Base-by-base conservation (phyloP, 2,113 vertebrate species). In the Typhlomys cinereus region DNA sequence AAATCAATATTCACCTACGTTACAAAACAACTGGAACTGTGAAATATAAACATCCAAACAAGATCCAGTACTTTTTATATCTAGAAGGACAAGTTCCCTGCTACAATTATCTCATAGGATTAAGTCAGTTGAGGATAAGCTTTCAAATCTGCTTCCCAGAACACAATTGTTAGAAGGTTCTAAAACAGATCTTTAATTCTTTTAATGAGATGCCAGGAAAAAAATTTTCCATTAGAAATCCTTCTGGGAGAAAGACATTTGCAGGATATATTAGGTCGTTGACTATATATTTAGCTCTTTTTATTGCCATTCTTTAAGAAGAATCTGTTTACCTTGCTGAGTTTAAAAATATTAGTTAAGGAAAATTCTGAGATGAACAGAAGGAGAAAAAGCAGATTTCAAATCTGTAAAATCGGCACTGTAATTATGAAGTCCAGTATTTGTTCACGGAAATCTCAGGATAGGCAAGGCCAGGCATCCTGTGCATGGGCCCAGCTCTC, bases 101-200 rank as follows among this genome's bases (percentile, higher is more conserved):
- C n/a, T 69, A 90, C 66, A 94, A 87, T 96, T 87, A 93, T 87
- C 90, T 94, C 88, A 64, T 17, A 59, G 76, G 85, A 85, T 92
- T 94, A 89, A 89, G n/a, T 88, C 67, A 85, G 61, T 57, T 73
- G 67, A 91, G 70, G 76, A 80, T 73, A 91, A 94, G 67, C 80
- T 81, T 62, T 91, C 81, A 88, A 94, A 95, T 92, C 82, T 81
- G 90, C 85, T 89, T 90, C 81, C 85, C 57, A 88, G 92, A 88
- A 95, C 93, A 95, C 73, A 92, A 84, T 89, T 89, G 90, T 70
- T 76, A 89, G 73, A 92, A 78, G 46, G 34, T 85, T 71, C 87
- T 76, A 87, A 96, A 89, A 95, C 23, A 11, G 13, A 85, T 64
- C 20, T 44, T 80, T 85, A 93, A 79, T 88, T 95, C 39, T 92